These are phyloP conservation scores for Perccottus glenii DNA, from an alignment of 2,113 vertebrate species.

Conservation along the genomic window DNA sequence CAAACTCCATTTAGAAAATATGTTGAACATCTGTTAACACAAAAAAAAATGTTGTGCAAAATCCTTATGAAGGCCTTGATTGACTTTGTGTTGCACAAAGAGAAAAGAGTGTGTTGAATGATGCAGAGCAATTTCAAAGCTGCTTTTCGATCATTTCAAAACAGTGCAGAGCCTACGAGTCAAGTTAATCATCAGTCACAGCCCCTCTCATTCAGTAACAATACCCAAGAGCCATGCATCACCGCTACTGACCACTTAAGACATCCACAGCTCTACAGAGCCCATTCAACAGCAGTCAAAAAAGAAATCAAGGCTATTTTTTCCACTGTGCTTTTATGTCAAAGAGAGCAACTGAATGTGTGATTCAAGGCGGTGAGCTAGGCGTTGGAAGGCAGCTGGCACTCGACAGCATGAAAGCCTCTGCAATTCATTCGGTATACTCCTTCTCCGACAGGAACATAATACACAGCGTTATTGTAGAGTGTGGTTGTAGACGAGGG, in stretches of 20 bases:
- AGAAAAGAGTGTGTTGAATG: constrained; percentile 45
- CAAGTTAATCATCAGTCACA: constrained; percentile 69
- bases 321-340: constrained; percentile 73
- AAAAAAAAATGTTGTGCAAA: constrained; percentile 60
- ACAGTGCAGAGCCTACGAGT: constrained; percentile 56
- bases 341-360: constrained; percentile 65
- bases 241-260: constrained; percentile 70
- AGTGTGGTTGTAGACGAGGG: constrained; percentile 62
- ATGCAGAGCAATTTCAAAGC: constrained; percentile 57
- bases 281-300: constrained; percentile 64
- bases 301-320: constrained; percentile 79
- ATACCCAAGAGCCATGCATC: constrained; percentile 64
- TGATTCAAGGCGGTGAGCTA: constrained; percentile 63
- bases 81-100: constrained; percentile 62
- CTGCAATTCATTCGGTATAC: constrained; percentile 64
- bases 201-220: constrained; percentile 69
- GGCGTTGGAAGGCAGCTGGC: constrained; percentile 76
- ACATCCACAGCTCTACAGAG: constrained; percentile 67
- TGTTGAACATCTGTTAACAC: constrained; percentile 63
- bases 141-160: constrained; percentile 61
- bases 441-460: constrained; percentile 61
- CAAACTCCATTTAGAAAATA: constrained; percentile 55
- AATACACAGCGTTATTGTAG: constrained; percentile 63
- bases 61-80: constrained; percentile 61
- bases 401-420: constrained; percentile 70